These are phyloP conservation scores for Peromyscus maniculatus DNA, from an alignment of 2,113 vertebrate genomes.

Conservation along the genomic window DNA sequence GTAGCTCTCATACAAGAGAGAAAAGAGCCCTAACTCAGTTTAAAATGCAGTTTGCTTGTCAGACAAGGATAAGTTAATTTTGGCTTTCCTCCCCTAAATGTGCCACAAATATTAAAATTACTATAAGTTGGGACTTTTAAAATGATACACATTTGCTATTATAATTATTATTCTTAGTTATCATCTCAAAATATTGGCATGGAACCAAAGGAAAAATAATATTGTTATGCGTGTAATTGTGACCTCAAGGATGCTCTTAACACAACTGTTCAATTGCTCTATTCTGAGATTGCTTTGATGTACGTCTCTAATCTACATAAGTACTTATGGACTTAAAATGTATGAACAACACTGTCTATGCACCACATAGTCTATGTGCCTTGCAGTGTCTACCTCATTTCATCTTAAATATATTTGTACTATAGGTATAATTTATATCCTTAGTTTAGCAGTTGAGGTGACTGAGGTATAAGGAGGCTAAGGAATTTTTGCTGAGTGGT, in stretches of 20 bases:
- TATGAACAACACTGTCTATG: background rate
- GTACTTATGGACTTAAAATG: background rate
- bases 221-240: background rate
- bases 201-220: background rate
- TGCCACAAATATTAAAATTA: conserved; percentile 19
- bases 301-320: background rate
- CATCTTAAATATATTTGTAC: background rate
- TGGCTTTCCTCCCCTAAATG: conserved; percentile 18
- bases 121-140: background rate
- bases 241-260: background rate
- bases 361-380: background rate
- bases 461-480: background rate
- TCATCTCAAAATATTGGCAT: conserved; percentile 13
- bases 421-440: background rate
- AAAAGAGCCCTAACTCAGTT: background rate
- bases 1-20: background rate
- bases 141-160: background rate
- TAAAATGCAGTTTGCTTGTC: background rate
- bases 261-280: background rate
- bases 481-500: background rate
- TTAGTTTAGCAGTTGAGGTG: background rate
- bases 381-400: background rate
- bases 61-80: background rate
- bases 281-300: background rate
- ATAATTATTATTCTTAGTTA: background rate